Base-by-base conservation (phyloP, 2,113 vertebrate genomes). In the Hyla sarda region DNA sequence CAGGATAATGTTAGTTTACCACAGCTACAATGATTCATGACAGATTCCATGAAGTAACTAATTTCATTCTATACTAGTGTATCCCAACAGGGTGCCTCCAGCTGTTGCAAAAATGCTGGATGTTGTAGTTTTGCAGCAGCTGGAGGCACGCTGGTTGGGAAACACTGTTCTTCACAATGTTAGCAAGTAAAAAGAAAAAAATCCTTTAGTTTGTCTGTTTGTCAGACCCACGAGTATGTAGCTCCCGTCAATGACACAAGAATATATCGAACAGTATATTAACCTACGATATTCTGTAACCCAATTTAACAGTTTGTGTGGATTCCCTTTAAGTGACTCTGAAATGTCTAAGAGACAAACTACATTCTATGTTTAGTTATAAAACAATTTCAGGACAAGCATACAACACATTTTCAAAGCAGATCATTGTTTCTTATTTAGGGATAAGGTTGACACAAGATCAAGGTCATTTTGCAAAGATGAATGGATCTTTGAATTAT, bases 381-480 rank as follows among this genome's bases (percentile, higher is more conserved):
- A 67, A 58, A 34, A 79, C 54, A 79, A 23, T 79, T 12, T 45
- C 10, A 28, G 56, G 47, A 62, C 78, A 62, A 81, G 41, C 1
- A 47, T 32, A 58, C 37, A 79, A 79, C 52, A 79, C 21, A 47
- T 16, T 16, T 81, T 62, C 37, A 47, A 81, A 81, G 37, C 41
- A 81, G 32, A 32, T 65, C n/a, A 81, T n/a, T 65, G 37, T 17
- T 76, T 77, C 34, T 52, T 48, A 76, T 77, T 84, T 48, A 48
- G 13, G 34, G 17, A 17, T 50, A 76, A 32, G 23, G 34, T 50
- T 79, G 75, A 79, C 84, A 48, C 13, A 85, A 79, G 58, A 79
- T 56, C 47, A 85, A 79, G 75, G 84, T 78, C 32, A 85, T 79
- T 54, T 85, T 85, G 62, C 9, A 41, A 37, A 54, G 84, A 85